phyloP scores from a whole-genome alignment of 2,113 vertebrate genomes.

The Capra hircus region DNA sequence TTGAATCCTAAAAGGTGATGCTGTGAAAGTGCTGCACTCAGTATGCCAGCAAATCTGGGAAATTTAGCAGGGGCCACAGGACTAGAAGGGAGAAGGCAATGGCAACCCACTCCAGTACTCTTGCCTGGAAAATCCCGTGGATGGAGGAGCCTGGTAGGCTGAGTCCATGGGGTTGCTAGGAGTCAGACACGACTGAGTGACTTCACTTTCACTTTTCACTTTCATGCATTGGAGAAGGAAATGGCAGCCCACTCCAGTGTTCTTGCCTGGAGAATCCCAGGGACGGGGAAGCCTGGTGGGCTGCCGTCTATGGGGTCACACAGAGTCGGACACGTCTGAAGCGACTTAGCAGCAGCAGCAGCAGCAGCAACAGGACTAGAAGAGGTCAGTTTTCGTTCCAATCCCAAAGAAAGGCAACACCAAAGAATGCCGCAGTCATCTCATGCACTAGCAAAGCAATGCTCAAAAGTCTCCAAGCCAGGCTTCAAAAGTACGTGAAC shows the following conservation, averaged over 20 bases:
- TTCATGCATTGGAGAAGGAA: too few species aligned
- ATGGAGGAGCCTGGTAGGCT: too few species aligned
- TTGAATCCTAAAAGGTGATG: neutral
- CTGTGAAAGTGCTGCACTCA: neutral
- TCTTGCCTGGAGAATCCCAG: too few species aligned
- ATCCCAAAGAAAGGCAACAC: neutral
- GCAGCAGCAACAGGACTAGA: neutral
- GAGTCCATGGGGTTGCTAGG: too few species aligned
- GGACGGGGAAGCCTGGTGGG: accelerated
- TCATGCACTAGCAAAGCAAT: neutral
- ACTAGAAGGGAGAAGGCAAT: neutral
- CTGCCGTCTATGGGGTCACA: accelerated
- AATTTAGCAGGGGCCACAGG: neutral
- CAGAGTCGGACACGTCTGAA: too few species aligned
- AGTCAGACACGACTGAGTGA: accelerated
- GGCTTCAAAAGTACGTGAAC: neutral
- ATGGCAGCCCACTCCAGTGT: too few species aligned
- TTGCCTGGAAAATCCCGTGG: too few species aligned
- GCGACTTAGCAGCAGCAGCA: too few species aligned
- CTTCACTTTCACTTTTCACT: too few species aligned
- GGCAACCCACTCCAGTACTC: too few species aligned
- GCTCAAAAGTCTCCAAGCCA: neutral
- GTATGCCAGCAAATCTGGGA: neutral
- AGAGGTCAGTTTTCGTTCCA: neutral
- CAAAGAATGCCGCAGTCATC: neutral